These are phyloP conservation scores for Passer domesticus DNA, from an alignment of 2,113 vertebrate genomes.

Conservation along the genomic window DNA sequence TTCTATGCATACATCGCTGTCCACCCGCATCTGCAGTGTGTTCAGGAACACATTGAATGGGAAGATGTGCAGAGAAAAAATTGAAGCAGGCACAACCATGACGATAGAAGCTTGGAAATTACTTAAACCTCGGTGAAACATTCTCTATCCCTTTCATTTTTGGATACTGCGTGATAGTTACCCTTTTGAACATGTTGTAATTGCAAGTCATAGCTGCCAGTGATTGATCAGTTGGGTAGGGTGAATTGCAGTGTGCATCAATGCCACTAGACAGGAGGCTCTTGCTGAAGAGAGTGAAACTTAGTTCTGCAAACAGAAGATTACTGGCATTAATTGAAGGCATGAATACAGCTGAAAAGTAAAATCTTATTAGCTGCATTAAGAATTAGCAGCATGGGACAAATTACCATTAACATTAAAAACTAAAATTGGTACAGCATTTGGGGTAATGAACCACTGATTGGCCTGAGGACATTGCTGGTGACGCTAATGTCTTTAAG, in stretches of 20 bases:
- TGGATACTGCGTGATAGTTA: background rate
- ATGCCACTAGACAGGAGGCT: background rate
- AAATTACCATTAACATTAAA: conserved; percentile 3
- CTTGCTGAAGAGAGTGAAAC: background rate
- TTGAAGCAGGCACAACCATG: background rate
- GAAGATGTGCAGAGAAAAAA: background rate
- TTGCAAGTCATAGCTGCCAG: conserved; percentile 1
- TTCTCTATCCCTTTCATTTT: background rate
- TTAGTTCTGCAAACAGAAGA: background rate
- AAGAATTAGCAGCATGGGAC: background rate
- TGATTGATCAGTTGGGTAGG: background rate
- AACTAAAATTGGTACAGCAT: background rate
- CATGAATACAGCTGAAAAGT: conserved; percentile 19
- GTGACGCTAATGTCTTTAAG: conserved; percentile 1
- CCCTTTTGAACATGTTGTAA: background rate
- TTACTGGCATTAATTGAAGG: conserved; percentile 19
- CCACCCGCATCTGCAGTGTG: background rate
- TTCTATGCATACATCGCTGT: background rate
- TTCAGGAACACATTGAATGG: background rate
- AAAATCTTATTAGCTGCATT: conserved; percentile 31
- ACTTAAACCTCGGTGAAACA: background rate
- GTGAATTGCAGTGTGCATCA: background rate
- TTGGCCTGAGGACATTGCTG: background rate
- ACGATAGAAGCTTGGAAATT: background rate
- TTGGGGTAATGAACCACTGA: conserved; percentile 19